Evolutionary conservation across 2,888 invertebrate species (phyloP).

Genomic region (Siphonodentalium dalli): DNA sequence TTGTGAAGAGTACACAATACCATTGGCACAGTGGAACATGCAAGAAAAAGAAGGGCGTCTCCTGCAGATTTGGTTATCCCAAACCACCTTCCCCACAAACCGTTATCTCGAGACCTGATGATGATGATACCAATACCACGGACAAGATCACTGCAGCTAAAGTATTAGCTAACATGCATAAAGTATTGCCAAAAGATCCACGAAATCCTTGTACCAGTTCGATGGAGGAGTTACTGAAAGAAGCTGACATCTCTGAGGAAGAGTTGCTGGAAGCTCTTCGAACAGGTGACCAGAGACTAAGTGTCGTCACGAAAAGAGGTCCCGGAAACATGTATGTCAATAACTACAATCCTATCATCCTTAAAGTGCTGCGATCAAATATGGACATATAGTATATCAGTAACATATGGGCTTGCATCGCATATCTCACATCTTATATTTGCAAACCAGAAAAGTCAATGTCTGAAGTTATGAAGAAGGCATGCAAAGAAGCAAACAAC

Average conservation of each 20-base stretch:
- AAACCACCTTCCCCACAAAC: slow-evolving; percentile 7
- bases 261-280: slow-evolving; percentile 6
- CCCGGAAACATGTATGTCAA: slow-evolving; percentile 17
- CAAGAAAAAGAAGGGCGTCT: slow-evolving; percentile 16
- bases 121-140: slow-evolving; percentile 7
- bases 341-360: slow-evolving; percentile 20
- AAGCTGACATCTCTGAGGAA: slow-evolving; percentile 9
- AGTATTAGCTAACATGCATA: slow-evolving; percentile 9
- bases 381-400: slow-evolving; percentile 25
- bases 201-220: background rate
- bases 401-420: slow-evolving; percentile 27
- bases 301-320: slow-evolving; percentile 16
- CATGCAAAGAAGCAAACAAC: slow-evolving; percentile 22
- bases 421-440: slow-evolving; percentile 28
- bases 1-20: slow-evolving; percentile 6
- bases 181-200: background rate
- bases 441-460: slow-evolving; percentile 26
- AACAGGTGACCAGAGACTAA: slow-evolving; percentile 4
- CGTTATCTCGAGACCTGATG: slow-evolving; percentile 12
- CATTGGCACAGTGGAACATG: slow-evolving; percentile 19
- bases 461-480: slow-evolving; percentile 27
- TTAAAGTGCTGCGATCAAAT: slow-evolving; percentile 14
- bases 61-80: slow-evolving; percentile 17
- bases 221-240: slow-evolving; percentile 8
- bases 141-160: slow-evolving; percentile 1